Evolutionary conservation across 1,140 invertebrate genomes (phyloP).

Genomic region (Calephelis nemesis): DNA sequence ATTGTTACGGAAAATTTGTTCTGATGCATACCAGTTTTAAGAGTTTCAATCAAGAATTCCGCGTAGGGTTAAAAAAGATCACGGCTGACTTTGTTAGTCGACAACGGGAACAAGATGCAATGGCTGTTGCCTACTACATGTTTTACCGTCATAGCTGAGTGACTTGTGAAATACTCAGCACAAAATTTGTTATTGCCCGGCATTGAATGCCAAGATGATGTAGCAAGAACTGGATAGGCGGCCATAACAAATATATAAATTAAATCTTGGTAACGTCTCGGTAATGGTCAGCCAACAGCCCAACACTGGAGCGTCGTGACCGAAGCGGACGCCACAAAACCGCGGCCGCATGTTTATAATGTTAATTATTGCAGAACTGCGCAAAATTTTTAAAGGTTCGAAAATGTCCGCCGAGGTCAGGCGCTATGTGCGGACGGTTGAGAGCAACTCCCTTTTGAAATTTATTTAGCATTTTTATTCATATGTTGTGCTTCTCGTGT

Average conservation of each 20-base stretch:
- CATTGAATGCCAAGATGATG: too few species aligned
- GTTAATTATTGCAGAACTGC: slow-evolving; percentile 69
- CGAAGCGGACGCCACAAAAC: slow-evolving; percentile 64
- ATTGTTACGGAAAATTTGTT: too few species aligned
- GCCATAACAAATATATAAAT: neutral
- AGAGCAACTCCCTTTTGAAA: neutral
- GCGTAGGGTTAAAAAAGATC: too few species aligned
- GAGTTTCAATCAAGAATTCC: too few species aligned
- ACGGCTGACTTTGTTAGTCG: too few species aligned
- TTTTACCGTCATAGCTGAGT: too few species aligned
- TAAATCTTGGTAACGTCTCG: neutral
- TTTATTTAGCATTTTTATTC: neutral
- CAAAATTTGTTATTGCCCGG: too few species aligned
- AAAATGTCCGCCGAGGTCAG: slow-evolving; percentile 59
- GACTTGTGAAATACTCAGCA: too few species aligned
- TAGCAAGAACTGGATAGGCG: too few species aligned
- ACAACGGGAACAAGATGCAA: too few species aligned
- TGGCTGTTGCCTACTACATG: too few species aligned
- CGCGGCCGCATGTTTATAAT: slow-evolving; percentile 66
- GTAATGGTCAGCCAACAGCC: neutral
- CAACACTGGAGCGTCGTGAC: slow-evolving; percentile 42
- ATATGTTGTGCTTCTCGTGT: neutral
- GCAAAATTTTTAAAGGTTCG: slow-evolving; percentile 66
- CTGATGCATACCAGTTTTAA: too few species aligned
- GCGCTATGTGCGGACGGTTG: neutral